A percentile compares a stretch with the other conserved stretches of the same genome.
phyloP scores from a whole-genome alignment of 2,113 vertebrate species.

The Lipophrys pholis region DNA sequence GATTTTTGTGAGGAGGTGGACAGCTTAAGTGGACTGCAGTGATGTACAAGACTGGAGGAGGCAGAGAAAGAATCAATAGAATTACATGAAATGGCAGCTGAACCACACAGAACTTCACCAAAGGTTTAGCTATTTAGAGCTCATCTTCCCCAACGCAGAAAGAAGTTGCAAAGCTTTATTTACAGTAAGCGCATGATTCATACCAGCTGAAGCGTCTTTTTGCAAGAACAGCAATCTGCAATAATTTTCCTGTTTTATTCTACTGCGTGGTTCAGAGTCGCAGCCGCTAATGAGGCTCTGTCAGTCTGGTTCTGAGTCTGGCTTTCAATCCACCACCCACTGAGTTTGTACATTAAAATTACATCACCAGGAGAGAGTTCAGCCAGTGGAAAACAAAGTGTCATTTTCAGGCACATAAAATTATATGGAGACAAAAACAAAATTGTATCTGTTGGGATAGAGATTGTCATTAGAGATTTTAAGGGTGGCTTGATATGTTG shows the following conservation, averaged over 20 bases:
- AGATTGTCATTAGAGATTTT: constrained; percentile 12
- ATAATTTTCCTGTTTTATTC: constrained; percentile 49
- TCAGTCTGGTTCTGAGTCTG: constrained; percentile 47
- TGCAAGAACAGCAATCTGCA: constrained; percentile 26
- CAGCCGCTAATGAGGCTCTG: constrained; percentile 50
- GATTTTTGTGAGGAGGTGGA: constrained; percentile 50
- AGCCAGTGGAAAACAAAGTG: constrained; percentile 45
- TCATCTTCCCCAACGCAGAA: constrained; percentile 16
- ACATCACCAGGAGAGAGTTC: constrained; percentile 32
- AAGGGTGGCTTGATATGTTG: constrained; percentile 6
- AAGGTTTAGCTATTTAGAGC: constrained; percentile 54
- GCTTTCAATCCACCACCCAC: constrained; percentile 55
- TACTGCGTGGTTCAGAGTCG: constrained; percentile 38
- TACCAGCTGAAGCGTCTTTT: constrained; percentile 38
- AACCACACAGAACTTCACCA: constrained; percentile 21
- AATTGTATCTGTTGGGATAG: constrained; percentile 20
- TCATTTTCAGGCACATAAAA: constrained; percentile 35
- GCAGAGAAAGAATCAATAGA: constrained; percentile 64
- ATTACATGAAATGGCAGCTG: constrained; percentile 43
- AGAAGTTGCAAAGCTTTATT: constrained; percentile 36
- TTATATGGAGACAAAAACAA: constrained; percentile 25
- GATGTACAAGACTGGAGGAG: constrained; percentile 32
- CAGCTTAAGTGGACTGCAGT: constrained; percentile 23
- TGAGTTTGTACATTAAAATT: constrained; percentile 45
- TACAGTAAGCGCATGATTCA: constrained; percentile 14